Conservation (phyloP, 2,797 vertebrate genomes). For the Sebastes itinus region DNA sequence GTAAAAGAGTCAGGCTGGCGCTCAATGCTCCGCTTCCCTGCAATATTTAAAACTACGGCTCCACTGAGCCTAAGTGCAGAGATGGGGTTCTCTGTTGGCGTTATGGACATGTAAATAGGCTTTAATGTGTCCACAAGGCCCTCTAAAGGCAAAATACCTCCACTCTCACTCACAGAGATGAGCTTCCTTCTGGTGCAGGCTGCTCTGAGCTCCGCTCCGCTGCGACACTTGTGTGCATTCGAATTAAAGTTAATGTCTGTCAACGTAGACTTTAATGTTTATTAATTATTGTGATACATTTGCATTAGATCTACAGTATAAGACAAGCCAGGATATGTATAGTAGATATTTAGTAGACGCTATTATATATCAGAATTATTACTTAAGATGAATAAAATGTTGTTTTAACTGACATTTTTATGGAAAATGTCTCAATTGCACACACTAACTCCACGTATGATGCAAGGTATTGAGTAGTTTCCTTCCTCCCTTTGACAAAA, state of each 20-base stretch:
- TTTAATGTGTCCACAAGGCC: slow-evolving; percentile 84
- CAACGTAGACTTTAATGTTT: slow-evolving; percentile 32
- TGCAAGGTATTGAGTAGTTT: neutral
- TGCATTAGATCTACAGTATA: neutral
- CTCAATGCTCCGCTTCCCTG: slow-evolving; percentile 69
- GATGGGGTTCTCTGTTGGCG: slow-evolving; percentile 72
- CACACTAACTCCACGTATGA: neutral
- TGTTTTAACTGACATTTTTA: neutral
- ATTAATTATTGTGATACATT: slow-evolving; percentile 23
- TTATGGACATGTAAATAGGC: slow-evolving; percentile 84
- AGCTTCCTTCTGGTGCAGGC: slow-evolving; percentile 59
- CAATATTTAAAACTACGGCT: slow-evolving; percentile 80
- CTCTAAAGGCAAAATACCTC: slow-evolving; percentile 81
- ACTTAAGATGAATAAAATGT: neutral
- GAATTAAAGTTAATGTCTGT: slow-evolving; percentile 52
- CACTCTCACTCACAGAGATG: slow-evolving; percentile 69
- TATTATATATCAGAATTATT: neutral
- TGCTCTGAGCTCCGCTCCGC: slow-evolving; percentile 37
- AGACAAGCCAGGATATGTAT: neutral
- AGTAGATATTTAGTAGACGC: neutral
- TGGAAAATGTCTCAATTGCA: neutral
- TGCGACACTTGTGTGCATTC: slow-evolving; percentile 28
- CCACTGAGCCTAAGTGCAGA: slow-evolving; percentile 78
- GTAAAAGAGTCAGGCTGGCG: slow-evolving; percentile 58
- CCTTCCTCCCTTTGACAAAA: neutral